Conservation (phyloP, 2,888 invertebrate genomes). For the Phymatocera aterrima region DNA sequence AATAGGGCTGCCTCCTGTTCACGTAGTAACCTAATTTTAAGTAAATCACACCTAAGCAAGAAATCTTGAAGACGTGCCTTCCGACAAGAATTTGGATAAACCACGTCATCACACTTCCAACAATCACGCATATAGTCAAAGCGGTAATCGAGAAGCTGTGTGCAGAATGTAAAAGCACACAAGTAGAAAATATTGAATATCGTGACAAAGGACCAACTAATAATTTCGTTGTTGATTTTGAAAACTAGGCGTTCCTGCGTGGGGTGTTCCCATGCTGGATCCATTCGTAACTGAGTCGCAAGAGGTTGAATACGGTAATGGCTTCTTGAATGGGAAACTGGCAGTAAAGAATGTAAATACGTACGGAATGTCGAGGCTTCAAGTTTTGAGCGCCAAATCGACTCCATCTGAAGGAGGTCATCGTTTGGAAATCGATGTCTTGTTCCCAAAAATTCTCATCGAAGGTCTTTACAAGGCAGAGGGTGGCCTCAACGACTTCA, state of each 20-base stretch:
- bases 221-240: slow-evolving; percentile 19
- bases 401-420: slow-evolving; percentile 77
- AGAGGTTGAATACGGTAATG: slow-evolving; percentile 71
- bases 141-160: too few species aligned
- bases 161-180: too few species aligned
- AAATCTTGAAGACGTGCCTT: too few species aligned
- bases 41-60: too few species aligned
- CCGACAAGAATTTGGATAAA: too few species aligned
- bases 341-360: slow-evolving; percentile 76
- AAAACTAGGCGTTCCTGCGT: slow-evolving; percentile 75
- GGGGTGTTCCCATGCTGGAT: slow-evolving; percentile 77
- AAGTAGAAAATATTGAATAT: too few species aligned
- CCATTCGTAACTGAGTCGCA: slow-evolving; percentile 76
- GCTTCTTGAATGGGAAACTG: slow-evolving; percentile 75
- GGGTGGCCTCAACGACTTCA: slow-evolving; percentile 79
- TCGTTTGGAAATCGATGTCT: slow-evolving; percentile 78
- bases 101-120: too few species aligned
- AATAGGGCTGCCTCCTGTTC: too few species aligned
- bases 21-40: too few species aligned
- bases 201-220: neutral
- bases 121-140: too few species aligned
- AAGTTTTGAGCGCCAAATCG: slow-evolving; percentile 78
- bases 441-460: slow-evolving; percentile 77
- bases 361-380: slow-evolving; percentile 77
- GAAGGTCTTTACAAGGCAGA: slow-evolving; percentile 80